Base-by-base conservation (phyloP, 2,888 invertebrate species). In the Pseudanteris insignis region DNA sequence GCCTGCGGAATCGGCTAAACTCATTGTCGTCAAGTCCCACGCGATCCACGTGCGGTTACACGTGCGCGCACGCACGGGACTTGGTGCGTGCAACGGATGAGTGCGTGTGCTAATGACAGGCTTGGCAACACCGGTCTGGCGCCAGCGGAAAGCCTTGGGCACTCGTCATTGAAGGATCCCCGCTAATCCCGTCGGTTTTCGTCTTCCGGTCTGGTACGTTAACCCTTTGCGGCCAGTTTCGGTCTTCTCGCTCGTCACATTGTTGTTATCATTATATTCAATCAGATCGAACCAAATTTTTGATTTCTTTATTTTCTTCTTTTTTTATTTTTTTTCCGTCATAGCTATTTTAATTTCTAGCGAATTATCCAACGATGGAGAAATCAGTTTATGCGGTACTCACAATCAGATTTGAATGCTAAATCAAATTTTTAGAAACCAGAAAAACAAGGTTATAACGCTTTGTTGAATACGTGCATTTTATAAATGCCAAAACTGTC, bases 61-160 rank as follows among this genome's bases (percentile, higher is more conserved):
- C 72, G 71, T 70, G 71, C 71, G 69, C 69, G 69, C 73, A 70
- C 70, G 68, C 67, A 70, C 64, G 66, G 61, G 65, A 62, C 61
- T 65, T 57, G 64, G 69, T 69, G 70, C 73, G 70, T 71, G 73
- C 70, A 71, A 71, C 69, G 67, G 69, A 69, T 67, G 71, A 69
- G 68, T 69, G 72, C 69, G 72, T 70, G 73, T 62, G 71, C 68
- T 75, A 75, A 75, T 75, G 74, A 75, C 74, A 72, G 74, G 71
- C 71, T 65, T 67, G 67, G 66, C 70, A 72, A 72, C 66, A 68
- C 67, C 70, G 70, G 65, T 60, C 63, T 70, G 75, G 73, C 75
- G 75, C 74, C 73, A 69, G 68, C 65, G 67, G 59, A 70, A 70
- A 64, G 67, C 70, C 68, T 48, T 64, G 46, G 63, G 70, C 71